Conservation (phyloP, 2,888 invertebrate genomes). For the Tetragonula carbonaria region DNA sequence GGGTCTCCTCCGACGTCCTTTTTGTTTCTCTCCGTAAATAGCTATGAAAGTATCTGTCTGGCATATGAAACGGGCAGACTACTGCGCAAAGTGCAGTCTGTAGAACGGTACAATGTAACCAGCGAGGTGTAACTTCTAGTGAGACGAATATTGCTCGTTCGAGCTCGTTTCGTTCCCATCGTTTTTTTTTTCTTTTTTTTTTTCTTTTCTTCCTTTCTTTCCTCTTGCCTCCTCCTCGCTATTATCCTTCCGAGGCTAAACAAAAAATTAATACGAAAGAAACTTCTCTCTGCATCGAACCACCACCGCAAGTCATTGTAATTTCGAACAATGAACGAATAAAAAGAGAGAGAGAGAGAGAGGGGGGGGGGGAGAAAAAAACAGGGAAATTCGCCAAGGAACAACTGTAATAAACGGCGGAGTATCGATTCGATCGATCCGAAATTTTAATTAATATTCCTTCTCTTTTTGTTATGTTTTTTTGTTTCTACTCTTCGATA, state of each 20-base stretch:
- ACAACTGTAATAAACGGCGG: not conserved
- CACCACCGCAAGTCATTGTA: conserved; percentile 7
- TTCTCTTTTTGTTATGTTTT: not conserved
- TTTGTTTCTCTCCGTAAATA: conserved; percentile 72
- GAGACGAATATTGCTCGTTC: conserved; percentile 70
- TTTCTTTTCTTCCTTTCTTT: not conserved
- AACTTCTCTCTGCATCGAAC: not conserved
- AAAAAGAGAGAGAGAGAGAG: not conserved
- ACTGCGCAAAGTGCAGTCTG: conserved; percentile 60
- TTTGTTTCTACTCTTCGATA: not conserved
- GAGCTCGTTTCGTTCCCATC: conserved; percentile 46
- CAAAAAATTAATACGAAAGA: conserved; percentile 1
- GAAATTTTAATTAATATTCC: conserved; percentile 15
- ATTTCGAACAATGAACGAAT: not conserved
- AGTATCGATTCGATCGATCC: not conserved
- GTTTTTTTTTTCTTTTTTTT: not conserved
- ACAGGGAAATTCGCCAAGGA: not conserved
- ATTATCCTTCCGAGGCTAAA: conserved; percentile 45
- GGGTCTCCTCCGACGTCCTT: conserved; percentile 42
- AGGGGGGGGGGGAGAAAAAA: too few species aligned
- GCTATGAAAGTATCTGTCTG: conserved; percentile 62
- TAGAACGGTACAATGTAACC: conserved; percentile 74
- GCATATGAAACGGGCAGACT: conserved; percentile 53
- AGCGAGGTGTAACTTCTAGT: conserved; percentile 72
- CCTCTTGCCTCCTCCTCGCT: not conserved